phyloP scores from a whole-genome alignment of 2,797 vertebrate species.

The Trachops cirrhosus region DNA sequence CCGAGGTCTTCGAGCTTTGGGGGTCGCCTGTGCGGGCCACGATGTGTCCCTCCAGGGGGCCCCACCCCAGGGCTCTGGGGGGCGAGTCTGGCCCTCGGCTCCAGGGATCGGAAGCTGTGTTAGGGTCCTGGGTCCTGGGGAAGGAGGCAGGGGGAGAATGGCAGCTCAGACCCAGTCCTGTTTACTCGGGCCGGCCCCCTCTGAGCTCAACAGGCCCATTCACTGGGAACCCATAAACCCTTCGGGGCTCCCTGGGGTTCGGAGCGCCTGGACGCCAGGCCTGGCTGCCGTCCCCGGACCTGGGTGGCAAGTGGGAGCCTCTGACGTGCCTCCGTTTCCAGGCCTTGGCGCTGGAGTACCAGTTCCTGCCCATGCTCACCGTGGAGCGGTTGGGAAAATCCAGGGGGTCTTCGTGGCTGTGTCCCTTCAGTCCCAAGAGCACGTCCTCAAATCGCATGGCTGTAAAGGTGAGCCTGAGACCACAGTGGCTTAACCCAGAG shows the following conservation, averaged over 20 bases:
- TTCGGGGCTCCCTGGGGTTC: slow-evolving; percentile 57
- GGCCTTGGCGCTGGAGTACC: background rate
- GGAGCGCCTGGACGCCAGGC: slow-evolving; percentile 5
- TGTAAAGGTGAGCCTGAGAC: background rate
- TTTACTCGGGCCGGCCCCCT: slow-evolving; percentile 66
- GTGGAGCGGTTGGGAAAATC: background rate
- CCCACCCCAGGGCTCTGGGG: slow-evolving; percentile 29
- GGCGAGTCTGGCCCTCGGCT: slow-evolving; percentile 34
- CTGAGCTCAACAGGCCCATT: slow-evolving; percentile 68
- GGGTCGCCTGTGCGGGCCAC: background rate
- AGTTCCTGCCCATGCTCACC: background rate
- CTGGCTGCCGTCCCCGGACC: slow-evolving; percentile 21
- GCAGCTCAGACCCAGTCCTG: slow-evolving; percentile 57
- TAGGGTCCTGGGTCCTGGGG: slow-evolving; percentile 59
- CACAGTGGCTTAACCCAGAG: background rate
- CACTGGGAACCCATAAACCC: slow-evolving; percentile 71
- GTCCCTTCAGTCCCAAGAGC: background rate
- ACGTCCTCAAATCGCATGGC: rapidly evolving
- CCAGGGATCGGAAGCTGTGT: slow-evolving; percentile 63
- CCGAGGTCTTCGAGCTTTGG: background rate
- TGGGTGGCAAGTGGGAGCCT: background rate
- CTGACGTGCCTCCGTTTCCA: background rate
- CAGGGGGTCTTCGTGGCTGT: background rate
- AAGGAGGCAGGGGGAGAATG: slow-evolving; percentile 57
- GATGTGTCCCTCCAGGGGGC: background rate